Base-by-base conservation (phyloP, 2,797 vertebrate species). In the Phyllotis vaccarum region DNA sequence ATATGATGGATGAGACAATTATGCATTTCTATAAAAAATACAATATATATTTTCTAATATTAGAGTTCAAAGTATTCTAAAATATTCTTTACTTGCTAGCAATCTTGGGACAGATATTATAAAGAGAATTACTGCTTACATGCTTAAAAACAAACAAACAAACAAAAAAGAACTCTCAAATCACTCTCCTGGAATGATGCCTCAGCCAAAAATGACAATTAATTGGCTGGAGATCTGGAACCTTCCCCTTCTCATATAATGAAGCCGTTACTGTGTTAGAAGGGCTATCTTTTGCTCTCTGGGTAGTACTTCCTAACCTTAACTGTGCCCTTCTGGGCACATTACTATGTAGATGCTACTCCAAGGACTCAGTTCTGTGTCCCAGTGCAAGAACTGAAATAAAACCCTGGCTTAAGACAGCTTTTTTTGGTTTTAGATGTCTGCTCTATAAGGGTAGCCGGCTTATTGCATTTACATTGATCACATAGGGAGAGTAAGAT, bases 401-500 rank as follows among this genome's bases (percentile, higher is more conserved):
- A 98, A 98, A 97, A 95, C 64, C 96, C 96, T 66, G 88, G 62
- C 86, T 97, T 97, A 98, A 95, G 97, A 97, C 93, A 98, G 93
- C 91, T 98, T 97, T 93, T 98, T 98, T 97, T 96, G 95, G 96
- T 94, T 98, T 98, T 97, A 94, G 66, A 72, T 96, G 96, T 97
- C 2, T 0, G 64, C 96, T 98, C 97, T 96, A 98, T 97, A 93
- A 97, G 97, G 96, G 92, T 86, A 79, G 93, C 95, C 95, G 93
- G 94, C 74, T 98, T 98, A 98, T 95, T 98, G 94, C 52, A 72
- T 98, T 98, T 97, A 96, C 95, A 98, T 80, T 98, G 97, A 97
- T 98, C 98, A 95, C 95, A 87, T 5, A 90, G 93, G 89, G 75
- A 97, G 91, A 95, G 80, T 95, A 76, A 97, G 92, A 97, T 97